A percentile compares a stretch with the other conserved stretches of the same genome.
Conservation (phyloP, 2,113 vertebrate species). For the Ranitomeya imitator region DNA sequence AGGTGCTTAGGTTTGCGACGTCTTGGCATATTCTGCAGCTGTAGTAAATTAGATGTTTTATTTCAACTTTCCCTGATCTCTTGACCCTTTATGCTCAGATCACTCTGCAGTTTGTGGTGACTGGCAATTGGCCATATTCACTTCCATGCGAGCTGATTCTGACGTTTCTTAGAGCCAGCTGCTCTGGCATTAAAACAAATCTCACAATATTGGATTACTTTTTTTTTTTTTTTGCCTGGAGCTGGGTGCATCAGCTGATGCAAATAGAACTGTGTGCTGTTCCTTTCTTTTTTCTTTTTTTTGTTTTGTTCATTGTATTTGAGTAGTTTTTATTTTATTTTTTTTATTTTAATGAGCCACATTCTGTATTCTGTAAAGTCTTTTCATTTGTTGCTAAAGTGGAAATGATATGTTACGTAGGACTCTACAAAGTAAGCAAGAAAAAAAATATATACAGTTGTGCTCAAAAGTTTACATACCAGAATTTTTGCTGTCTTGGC, state of each 20-base stretch:
- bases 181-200: conserved; percentile 1
- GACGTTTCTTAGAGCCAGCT: neutral
- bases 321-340: too few relatives aligned
- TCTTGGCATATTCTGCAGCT: neutral
- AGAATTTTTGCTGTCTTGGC: too few relatives aligned
- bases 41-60: neutral
- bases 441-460: too few relatives aligned
- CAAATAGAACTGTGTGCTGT: neutral
- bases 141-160: neutral
- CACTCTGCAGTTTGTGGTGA: neutral
- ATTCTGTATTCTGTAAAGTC: too few relatives aligned
- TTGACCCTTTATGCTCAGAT: neutral
- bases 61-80: neutral
- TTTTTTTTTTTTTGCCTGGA: neutral
- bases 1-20: neutral
- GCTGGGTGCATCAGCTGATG: neutral
- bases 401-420: too few relatives aligned
- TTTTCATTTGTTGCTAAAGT: too few relatives aligned
- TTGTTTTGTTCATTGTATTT: too few relatives aligned
- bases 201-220: conserved; percentile 4
- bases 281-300: too few relatives aligned
- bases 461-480: too few relatives aligned
- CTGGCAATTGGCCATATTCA: neutral
- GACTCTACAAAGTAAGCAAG: too few relatives aligned
- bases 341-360: too few relatives aligned